These are phyloP conservation scores for Dicerorhinus sumatrensis DNA, from an alignment of 2,113 vertebrate species.

Conservation along the genomic window DNA sequence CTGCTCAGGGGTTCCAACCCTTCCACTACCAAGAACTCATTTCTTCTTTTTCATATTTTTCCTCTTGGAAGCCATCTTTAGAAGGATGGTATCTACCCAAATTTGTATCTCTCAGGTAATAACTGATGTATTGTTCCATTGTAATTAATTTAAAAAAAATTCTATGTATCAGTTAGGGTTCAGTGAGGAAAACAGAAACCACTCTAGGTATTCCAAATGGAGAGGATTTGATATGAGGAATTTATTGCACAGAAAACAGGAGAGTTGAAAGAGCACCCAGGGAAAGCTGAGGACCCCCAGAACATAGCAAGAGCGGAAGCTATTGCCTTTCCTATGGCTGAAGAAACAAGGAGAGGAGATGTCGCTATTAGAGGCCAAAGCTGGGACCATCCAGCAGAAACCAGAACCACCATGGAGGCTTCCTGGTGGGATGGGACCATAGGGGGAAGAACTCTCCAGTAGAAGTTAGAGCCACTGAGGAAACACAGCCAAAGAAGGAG, in stretches of 20 bases:
- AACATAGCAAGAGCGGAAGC: background rate
- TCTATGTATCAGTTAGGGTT: background rate
- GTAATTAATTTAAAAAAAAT: background rate
- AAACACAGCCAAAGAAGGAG: background rate
- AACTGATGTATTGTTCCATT: background rate
- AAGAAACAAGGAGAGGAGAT: background rate
- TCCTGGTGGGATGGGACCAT: background rate
- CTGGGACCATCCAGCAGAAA: background rate
- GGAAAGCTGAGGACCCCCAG: background rate
- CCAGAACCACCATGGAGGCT: background rate
- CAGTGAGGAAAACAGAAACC: background rate
- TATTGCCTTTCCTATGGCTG: background rate
- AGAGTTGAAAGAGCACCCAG: background rate
- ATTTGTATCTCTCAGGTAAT: background rate
- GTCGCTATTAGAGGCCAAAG: background rate
- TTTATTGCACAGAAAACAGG: background rate
- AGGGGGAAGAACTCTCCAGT: background rate
- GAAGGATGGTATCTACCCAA: background rate
- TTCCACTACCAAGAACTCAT: background rate
- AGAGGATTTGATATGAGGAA: background rate
- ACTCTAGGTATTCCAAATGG: background rate
- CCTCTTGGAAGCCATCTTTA: background rate
- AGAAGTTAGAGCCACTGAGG: background rate
- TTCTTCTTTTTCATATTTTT: slow-evolving; percentile 28
- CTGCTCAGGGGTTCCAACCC: background rate